A percentile compares a stretch with the other conserved stretches of the same genome.
phyloP scores from a whole-genome alignment of 2,113 vertebrate species.

The Polypterus bichir region DNA sequence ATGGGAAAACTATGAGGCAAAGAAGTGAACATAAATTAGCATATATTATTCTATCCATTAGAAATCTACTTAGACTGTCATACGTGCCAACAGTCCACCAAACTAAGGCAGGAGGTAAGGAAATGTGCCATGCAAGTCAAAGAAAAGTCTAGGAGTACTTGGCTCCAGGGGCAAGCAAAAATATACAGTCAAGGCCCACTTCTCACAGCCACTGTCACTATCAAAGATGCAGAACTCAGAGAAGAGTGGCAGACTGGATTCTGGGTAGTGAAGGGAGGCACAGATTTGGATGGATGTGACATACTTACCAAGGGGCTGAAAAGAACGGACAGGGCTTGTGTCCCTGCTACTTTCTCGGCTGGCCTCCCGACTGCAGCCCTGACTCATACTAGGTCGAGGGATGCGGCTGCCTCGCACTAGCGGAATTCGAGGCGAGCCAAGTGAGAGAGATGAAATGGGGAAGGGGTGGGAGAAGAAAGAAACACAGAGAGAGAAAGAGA shows the following conservation, averaged over 20 bases:
- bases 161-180: no score
- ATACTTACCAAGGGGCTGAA: slow-evolving; percentile 89
- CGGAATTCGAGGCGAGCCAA: slow-evolving; percentile 37
- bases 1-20: neutral
- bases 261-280: slow-evolving; percentile 13
- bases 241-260: no score
- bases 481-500: slow-evolving; percentile 35
- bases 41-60: no score
- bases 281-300: slow-evolving; percentile 24
- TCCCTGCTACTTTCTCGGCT: slow-evolving; percentile 97
- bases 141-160: neutral
- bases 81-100: neutral
- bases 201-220: no score
- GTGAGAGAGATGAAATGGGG: slow-evolving; percentile 15
- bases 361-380: slow-evolving; percentile 95
- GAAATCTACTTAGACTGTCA: no score
- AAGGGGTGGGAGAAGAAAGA: slow-evolving; percentile 9
- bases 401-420: slow-evolving; percentile 79
- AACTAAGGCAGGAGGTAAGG: neutral
- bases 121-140: neutral
- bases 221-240: no score
- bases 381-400: slow-evolving; percentile 95
- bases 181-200: no score
- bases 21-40: no score
- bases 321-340: slow-evolving; percentile 89